Evolutionary conservation across 2,113 vertebrate species (phyloP), one percentile per base, ranked within the genome.

Genomic region (Pollimyrus isidori): DNA sequence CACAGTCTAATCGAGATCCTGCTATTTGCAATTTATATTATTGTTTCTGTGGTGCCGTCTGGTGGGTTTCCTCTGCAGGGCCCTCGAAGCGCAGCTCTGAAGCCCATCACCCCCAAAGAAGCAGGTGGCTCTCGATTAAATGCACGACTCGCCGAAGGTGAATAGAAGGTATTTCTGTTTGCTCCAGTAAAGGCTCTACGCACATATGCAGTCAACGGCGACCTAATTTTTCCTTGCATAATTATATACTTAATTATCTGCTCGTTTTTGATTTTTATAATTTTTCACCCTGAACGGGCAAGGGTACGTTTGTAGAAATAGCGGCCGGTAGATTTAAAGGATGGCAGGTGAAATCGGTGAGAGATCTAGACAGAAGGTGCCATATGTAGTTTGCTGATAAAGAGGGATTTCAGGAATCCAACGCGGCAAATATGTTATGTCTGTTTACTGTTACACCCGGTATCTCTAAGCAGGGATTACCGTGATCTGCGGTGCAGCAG

Each of bases 351-450:
- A 80, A 35, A 80, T 80, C 73, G 11, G 35, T n/a, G 15, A 80
- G 73, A 42, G 30, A 80, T 80, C 73, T 80, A 1, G 35, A 76
- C 69, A 35, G 69, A 76, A 19, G 73, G 35, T 21, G 2, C 73
- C 35, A 42, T 80, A 6, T 80, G 73, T 80, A 42, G 73, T 19
- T 80, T 42, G 73, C 73, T 39, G 73, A 80, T 80, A 80, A 80
- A 80, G 73, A 80, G 73, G 73, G 73, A 80, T 80, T 80, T 80
- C 73, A 80, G 73, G 17, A 80, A 80, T 42, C 73, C 73, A 80
- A 80, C 30, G 15, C 2, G n/a, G 62, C 1, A 80, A 80, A 80
- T 80, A 17, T 80, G 73, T 80, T 80, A 42, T 42, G 73, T 80
- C 35, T 80, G 73, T 80, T 80, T 80, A 42, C 73, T 80, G 73